Evolutionary conservation across 1,140 invertebrate species (phyloP).

Genomic region (Ephestia elutella): DNA sequence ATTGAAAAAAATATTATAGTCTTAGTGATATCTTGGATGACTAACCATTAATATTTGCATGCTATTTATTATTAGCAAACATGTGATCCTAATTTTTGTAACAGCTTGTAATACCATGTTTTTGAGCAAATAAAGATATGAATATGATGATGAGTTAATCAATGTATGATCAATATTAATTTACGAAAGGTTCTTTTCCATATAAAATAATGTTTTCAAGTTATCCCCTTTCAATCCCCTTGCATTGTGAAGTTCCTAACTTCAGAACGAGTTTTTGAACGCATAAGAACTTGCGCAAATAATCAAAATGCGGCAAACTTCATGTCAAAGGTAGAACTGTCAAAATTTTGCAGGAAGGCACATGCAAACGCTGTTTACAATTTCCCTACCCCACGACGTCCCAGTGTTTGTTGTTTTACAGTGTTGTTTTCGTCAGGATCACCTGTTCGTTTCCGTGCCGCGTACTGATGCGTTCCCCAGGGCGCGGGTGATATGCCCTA

Average conservation of each 20-base stretch:
- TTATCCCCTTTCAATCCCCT: too few relatives aligned
- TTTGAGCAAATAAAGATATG: too few relatives aligned
- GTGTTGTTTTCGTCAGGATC: slow-evolving; percentile 42
- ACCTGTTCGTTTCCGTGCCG: slow-evolving; percentile 25
- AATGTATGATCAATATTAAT: too few relatives aligned
- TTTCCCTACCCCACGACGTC: slow-evolving; percentile 36
- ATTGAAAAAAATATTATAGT: too few relatives aligned
- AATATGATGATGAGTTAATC: too few relatives aligned
- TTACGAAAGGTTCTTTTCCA: too few relatives aligned
- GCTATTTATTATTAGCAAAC: too few relatives aligned
- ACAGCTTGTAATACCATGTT: too few relatives aligned
- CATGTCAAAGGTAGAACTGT: slow-evolving; percentile 43
- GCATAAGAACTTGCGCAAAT: slow-evolving; percentile 18
- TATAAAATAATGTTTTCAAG: too few relatives aligned
- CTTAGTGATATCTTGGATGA: too few relatives aligned
- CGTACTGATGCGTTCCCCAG: slow-evolving; percentile 64
- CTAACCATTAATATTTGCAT: too few relatives aligned
- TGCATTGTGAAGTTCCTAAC: not conserved
- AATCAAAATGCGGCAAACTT: slow-evolving; percentile 14
- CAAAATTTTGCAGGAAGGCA: slow-evolving; percentile 71
- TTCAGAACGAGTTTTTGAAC: slow-evolving; percentile 9
- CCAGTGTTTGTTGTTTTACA: slow-evolving; percentile 45
- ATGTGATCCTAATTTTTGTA: too few relatives aligned
- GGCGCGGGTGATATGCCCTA: slow-evolving; percentile 46
- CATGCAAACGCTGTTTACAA: slow-evolving; percentile 71